A percentile compares a stretch with the other conserved stretches of the same genome.
phyloP scores from a whole-genome alignment of 2,113 vertebrate genomes.

The Addax nasomaculatus region DNA sequence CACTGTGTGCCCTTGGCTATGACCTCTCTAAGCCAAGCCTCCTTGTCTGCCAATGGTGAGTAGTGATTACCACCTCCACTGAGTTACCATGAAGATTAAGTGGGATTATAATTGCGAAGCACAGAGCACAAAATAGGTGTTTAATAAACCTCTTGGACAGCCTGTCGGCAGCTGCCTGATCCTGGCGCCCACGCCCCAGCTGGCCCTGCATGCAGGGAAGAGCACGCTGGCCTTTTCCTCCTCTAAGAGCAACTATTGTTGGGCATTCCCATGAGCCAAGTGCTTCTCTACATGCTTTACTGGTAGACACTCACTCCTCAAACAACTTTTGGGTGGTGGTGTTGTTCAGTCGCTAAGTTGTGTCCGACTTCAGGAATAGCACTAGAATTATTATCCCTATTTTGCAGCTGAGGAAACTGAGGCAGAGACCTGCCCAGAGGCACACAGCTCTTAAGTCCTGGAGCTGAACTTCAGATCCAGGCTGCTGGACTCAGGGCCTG shows the following conservation, averaged over 20 bases:
- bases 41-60: background rate
- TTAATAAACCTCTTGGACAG: background rate
- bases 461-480: background rate
- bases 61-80: too few relatives aligned
- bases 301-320: fast-evolving
- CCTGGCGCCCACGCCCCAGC: background rate
- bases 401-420: background rate
- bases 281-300: background rate
- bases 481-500: background rate
- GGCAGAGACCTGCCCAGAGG: background rate
- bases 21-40: background rate
- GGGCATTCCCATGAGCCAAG: too few relatives aligned
- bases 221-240: background rate
- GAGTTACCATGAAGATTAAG: background rate
- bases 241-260: background rate
- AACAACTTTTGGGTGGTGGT: background rate
- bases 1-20: background rate
- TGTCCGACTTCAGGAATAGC: background rate
- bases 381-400: background rate
- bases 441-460: background rate
- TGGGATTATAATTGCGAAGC: background rate
- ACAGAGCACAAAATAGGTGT: background rate
- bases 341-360: background rate
- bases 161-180: background rate
- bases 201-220: background rate